Percentiles rank a stretch among this genome's conserved stretches.
phyloP scores from a whole-genome alignment of 2,113 vertebrate genomes.

The Dasyprocta punctata region DNA sequence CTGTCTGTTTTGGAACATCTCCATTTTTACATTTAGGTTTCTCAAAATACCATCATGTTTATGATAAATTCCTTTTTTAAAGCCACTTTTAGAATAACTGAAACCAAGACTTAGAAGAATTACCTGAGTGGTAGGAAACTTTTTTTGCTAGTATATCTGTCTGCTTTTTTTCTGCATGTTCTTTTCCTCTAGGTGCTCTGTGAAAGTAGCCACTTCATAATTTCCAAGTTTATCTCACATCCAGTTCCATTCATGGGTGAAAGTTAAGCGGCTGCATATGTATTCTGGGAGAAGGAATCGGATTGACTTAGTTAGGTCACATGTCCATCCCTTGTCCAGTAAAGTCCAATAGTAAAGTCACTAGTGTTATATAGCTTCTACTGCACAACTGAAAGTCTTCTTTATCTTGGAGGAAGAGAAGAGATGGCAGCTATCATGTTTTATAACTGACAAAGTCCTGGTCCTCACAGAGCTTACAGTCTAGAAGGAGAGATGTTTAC shows the following conservation, averaged over 20 bases:
- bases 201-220: neutral
- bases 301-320: neutral
- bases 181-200: neutral
- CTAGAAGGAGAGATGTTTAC: neutral
- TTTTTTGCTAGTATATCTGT: neutral
- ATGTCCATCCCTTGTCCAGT: neutral
- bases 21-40: neutral
- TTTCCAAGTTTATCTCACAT: conserved; percentile 15
- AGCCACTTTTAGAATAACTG: neutral
- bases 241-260: neutral
- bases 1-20: neutral
- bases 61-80: neutral
- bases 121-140: neutral
- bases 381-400: too few species aligned
- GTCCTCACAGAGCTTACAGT: neutral
- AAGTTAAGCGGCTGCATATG: conserved; percentile 12
- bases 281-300: neutral
- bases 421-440: neutral
- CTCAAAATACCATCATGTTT: neutral
- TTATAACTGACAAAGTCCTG: neutral
- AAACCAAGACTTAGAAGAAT: neutral
- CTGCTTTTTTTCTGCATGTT: neutral
- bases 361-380: neutral
- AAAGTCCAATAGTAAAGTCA: neutral
- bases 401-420: neutral